These are phyloP conservation scores for Dyspetes luteomarginatus DNA, from an alignment of 2,888 invertebrate species.

Conservation along the genomic window DNA sequence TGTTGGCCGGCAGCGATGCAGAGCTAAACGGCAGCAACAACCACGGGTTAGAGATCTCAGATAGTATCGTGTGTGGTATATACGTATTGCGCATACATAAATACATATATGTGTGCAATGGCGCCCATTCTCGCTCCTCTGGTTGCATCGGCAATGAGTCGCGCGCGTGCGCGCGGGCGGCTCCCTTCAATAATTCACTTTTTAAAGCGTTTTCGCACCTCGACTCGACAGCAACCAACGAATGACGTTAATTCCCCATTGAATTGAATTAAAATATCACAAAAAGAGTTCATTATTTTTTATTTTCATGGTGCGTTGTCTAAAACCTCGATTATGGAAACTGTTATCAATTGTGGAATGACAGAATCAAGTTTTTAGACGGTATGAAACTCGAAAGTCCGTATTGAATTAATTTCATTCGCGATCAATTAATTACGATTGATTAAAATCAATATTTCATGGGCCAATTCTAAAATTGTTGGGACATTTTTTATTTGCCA, in stretches of 20 bases:
- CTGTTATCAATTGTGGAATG: too few species aligned
- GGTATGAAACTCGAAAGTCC: too few species aligned
- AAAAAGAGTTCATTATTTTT: neutral
- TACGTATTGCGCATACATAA: too few species aligned
- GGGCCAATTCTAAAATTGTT: too few species aligned
- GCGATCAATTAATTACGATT: too few species aligned
- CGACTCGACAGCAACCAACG: slow-evolving; percentile 15
- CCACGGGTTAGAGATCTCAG: slow-evolving; percentile 53
- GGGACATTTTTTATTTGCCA: too few species aligned
- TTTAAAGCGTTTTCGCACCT: slow-evolving; percentile 46
- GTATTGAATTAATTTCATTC: too few species aligned
- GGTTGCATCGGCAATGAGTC: slow-evolving; percentile 15
- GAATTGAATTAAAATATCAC: slow-evolving; percentile 10
- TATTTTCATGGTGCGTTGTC: neutral
- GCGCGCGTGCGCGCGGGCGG: slow-evolving; percentile 9
- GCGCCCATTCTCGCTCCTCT: slow-evolving; percentile 11
- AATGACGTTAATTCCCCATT: slow-evolving; percentile 37
- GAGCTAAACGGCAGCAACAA: slow-evolving; percentile 55
- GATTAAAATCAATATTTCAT: too few species aligned
- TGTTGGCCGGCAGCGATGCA: slow-evolving; percentile 57
- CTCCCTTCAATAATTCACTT: slow-evolving; percentile 39
- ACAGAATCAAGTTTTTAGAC: too few species aligned
- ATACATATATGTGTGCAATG: slow-evolving; percentile 18
- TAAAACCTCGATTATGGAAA: neutral
- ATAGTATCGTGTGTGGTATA: slow-evolving; percentile 46